Evolutionary conservation across 2,797 vertebrate species (phyloP), one percentile per base, ranked within the genome.

Genomic region (Tinamus major): DNA sequence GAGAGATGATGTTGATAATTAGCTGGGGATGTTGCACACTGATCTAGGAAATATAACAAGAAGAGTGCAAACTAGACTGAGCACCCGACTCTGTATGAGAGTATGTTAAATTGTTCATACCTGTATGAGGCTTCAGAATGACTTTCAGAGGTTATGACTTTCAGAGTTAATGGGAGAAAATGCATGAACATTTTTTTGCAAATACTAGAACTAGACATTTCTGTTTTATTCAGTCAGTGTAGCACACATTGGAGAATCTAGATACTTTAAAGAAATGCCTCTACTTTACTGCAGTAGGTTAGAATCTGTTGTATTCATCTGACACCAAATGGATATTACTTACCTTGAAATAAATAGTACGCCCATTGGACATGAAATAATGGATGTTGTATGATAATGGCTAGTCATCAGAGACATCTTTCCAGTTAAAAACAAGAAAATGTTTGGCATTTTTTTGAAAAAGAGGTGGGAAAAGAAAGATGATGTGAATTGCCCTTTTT

Each of bases 1-100:
- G 58, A 58, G 61, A 96, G 79, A 89, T 87, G 31, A 93, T 87
- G 62, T 71, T 91, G 94, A 82, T 84, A 95, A 95, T 93, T 92
- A 96, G 63, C 63, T 76, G 87, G 77, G 39, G 65, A 80, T 87
- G 29, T 88, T 63, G 67, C 92, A 80, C 42, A 63, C 58, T 44
- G 83, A 88, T 95, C 76, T 67, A 92, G 77, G 62, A 85, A 89
- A 64, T 39, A 15, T 64, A 87, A 69, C 10, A 31, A 3, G 72
- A 62, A 86, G 23, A 91, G 86, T 58, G 55, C 74, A 91, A 91
- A 89, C 89, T 44, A 74, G 89, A 56, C 82, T 20, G 42, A 83
- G 58, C 26, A 63, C 46, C 87, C 24, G 77, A 21, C 10, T 63
- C 49, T 63, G 5, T 69, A 29, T 17, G 37, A 35, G 59, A 61